phyloP scores from a whole-genome alignment of 1,140 invertebrate genomes.

The Ooceraea biroi region DNA sequence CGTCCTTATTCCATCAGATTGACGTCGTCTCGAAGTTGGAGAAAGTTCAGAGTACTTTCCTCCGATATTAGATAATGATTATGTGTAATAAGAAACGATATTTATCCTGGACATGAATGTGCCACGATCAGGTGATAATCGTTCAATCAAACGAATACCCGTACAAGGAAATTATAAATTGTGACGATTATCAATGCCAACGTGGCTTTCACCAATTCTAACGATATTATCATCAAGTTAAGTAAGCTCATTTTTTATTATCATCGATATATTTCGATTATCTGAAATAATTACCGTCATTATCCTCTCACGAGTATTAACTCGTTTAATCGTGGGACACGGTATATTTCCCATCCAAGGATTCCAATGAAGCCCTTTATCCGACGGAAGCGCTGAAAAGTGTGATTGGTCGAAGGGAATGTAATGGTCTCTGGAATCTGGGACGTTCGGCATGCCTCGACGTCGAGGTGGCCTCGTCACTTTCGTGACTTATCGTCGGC shows the following conservation, averaged over 20 bases:
- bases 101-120: background rate
- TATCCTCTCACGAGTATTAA: conserved; percentile 15
- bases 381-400: background rate
- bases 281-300: conserved; percentile 1
- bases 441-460: background rate
- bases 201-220: background rate
- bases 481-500: conserved; percentile 23
- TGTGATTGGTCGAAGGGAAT: no score
- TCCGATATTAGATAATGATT: background rate
- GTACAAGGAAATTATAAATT: conserved; percentile 35
- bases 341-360: background rate
- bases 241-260: conserved; percentile 40
- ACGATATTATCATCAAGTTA: conserved; percentile 29
- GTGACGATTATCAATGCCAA: conserved; percentile 40
- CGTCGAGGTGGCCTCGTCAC: conserved; percentile 17
- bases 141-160: background rate
- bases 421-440: background rate
- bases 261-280: conserved; percentile 41
- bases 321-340: background rate
- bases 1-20: background rate
- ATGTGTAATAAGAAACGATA: background rate
- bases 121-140: background rate
- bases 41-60: background rate
- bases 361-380: background rate
- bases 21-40: background rate